Conservation (phyloP, 2,797 vertebrate genomes). For the Gastrophryne carolinensis region DNA sequence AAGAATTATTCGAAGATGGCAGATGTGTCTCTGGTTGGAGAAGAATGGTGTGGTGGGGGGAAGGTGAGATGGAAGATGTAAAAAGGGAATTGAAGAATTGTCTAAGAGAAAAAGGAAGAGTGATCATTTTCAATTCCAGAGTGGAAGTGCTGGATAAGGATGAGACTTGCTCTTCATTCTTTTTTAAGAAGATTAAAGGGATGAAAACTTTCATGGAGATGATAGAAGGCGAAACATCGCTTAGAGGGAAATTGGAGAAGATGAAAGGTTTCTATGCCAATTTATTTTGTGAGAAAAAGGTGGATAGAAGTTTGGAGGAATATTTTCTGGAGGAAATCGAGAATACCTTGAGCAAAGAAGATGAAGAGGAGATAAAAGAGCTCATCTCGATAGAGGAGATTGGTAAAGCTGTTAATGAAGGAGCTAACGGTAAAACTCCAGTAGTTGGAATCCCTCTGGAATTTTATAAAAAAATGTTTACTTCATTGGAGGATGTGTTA, state of each 20-base stretch:
- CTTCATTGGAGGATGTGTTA: background rate
- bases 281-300: background rate
- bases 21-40: too few relatives aligned
- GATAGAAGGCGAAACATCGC: background rate
- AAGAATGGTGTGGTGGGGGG: too few relatives aligned
- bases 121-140: background rate
- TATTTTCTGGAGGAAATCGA: background rate
- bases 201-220: background rate
- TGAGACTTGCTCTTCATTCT: background rate
- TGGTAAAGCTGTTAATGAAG: background rate
- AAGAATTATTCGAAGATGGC: too few relatives aligned
- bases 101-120: too few relatives aligned
- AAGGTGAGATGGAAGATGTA: too few relatives aligned
- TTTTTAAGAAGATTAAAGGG: background rate
- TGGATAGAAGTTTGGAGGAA: background rate
- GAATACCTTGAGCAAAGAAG: background rate
- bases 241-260: background rate
- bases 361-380: too few relatives aligned
- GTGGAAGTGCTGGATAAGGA: background rate
- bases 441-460: too few relatives aligned
- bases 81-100: too few relatives aligned
- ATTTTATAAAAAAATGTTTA: background rate
- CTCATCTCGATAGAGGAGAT: background rate
- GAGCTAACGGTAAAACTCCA: background rate
- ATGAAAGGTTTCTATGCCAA: background rate